phyloP scores from a whole-genome alignment of 1,140 invertebrate genomes.

The Diuraphis noxia region DNA sequence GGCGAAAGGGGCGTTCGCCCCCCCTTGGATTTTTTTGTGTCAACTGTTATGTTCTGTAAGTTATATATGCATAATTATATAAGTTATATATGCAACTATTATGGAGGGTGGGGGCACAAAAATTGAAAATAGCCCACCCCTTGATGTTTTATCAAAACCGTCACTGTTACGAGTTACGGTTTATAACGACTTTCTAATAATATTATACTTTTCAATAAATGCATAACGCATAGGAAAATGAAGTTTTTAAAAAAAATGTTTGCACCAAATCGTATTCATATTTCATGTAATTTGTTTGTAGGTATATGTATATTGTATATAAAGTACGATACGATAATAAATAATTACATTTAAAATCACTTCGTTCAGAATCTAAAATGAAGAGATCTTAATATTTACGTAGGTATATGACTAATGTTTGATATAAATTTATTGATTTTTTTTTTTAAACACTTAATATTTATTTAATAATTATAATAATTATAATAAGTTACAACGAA shows the following conservation, averaged over 20 bases:
- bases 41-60: no score
- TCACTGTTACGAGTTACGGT: no score
- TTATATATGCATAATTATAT: no score
- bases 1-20: no score
- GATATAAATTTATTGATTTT: neutral
- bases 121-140: no score
- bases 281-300: neutral
- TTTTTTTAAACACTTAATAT: neutral
- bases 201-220: neutral
- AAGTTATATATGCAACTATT: no score
- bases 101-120: no score
- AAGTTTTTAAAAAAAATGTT: neutral
- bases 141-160: no score
- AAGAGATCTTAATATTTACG: neutral
- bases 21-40: no score
- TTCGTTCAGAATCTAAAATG: no score
- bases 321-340: no score
- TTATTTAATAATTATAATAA: neutral
- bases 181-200: neutral
- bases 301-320: no score
- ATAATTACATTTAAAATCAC: neutral
- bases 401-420: neutral
- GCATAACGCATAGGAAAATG: neutral
- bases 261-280: neutral
- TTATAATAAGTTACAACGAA: neutral